Percentiles rank a stretch among this genome's conserved stretches.
phyloP scores from a whole-genome alignment of 2,888 invertebrate genomes.

The Mythimna lalbum region DNA sequence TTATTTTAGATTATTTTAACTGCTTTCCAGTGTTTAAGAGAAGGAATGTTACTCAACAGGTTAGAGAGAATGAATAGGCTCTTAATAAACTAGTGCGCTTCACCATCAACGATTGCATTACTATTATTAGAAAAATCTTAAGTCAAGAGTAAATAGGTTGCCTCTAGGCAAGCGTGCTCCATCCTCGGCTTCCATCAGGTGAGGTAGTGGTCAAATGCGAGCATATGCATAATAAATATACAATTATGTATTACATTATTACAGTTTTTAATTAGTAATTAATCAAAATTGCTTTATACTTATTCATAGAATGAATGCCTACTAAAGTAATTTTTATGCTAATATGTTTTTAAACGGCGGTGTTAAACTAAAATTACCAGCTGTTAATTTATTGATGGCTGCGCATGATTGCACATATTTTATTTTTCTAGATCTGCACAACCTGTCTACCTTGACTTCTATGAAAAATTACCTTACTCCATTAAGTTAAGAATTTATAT shows the following conservation, averaged over 20 bases:
- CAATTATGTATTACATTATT: not conserved
- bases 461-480: slow-evolving; percentile 20
- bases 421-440: slow-evolving; percentile 18
- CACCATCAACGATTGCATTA: no score
- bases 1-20: no score
- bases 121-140: no score
- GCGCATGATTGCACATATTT: slow-evolving; percentile 31
- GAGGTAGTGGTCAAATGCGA: no score
- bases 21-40: not conserved
- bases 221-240: no score
- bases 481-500: slow-evolving; percentile 45
- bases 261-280: not conserved
- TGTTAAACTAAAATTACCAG: slow-evolving; percentile 22
- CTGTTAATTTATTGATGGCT: slow-evolving; percentile 28
- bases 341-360: slow-evolving; percentile 24
- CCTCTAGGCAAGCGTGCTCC: no score
- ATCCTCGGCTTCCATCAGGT: no score
- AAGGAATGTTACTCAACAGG: not conserved
- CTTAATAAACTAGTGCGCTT: no score
- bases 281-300: no score
- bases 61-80: no score
- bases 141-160: no score
- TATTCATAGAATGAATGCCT: no score
- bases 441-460: slow-evolving; percentile 40
- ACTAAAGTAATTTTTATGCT: slow-evolving; percentile 4